Evolutionary conservation across 2,113 vertebrate genomes (phyloP), one percentile per base, ranked within the genome.

Genomic region (Chionomys nivalis): DNA sequence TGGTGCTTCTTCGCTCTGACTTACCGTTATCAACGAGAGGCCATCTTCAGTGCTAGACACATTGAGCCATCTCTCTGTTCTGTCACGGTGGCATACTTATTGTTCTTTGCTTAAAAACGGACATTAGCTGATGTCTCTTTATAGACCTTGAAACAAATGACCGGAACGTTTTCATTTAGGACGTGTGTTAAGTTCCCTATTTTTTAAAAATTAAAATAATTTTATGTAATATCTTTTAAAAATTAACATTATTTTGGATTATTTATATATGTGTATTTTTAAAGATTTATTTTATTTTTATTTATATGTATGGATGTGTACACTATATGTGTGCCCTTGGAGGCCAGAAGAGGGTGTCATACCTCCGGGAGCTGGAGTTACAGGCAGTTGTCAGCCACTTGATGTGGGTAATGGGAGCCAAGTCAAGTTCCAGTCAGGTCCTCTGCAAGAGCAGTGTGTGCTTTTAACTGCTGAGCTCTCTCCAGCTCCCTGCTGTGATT

Each of bases 171-270:
- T 26, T 81, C 61, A 66, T 77, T 68, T 24, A 78, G 39, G 65
- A 87, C 42, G 89, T 52, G 42, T 44, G 42, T 79, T 75, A 79
- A 21, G 4, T 76, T 92, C 26, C 24, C 66, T 52, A 19, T 1
- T 89, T 75, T 82, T 75, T 44, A 61, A 86, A 87, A 52, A 66
- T 42, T n/a, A 61, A 89, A 96, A 63, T 91, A 63, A 93, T 93
- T 93, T 91, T 94, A 28, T 68, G 17, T 81, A 75, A 93, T 23
- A 94, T 47, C 79, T 92, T 68, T 91, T 70, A 86, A 77, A 73
- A 87, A 87, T 28, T 93, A 42, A 65, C 65, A 52, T 72, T 19
- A 93, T 92, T 70, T 90, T 70, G 90, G 19, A 52, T 79, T 52
- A 33, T 52, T 36, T 52, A 36, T 19, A 33, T 52, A 52, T 36